Conservation (phyloP, 1,140 invertebrate species). For the Homalodisca vitripennis region DNA sequence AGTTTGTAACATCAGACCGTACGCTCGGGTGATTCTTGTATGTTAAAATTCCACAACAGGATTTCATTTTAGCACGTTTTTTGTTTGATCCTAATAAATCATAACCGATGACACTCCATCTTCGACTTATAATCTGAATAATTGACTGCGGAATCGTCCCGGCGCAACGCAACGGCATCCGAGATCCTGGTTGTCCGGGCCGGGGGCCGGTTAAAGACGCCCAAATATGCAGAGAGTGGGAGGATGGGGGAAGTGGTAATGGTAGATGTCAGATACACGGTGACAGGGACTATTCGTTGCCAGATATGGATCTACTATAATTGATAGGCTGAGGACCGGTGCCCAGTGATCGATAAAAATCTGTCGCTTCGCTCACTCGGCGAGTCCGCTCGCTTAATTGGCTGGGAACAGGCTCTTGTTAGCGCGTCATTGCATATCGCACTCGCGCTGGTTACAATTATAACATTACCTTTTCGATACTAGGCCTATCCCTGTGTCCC, state of each 20-base stretch:
- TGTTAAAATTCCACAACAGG: too few species aligned
- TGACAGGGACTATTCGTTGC: slow-evolving; percentile 16
- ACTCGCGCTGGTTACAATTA: neutral
- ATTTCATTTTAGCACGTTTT: too few species aligned
- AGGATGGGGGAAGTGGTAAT: neutral
- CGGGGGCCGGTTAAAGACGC: too few species aligned
- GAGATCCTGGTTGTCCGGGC: too few species aligned
- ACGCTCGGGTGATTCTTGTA: too few species aligned
- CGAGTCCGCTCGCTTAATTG: slow-evolving; percentile 33
- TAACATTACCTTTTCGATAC: neutral
- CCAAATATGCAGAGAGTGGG: neutral
- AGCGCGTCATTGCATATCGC: slow-evolving; percentile 21
- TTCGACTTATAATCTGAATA: too few species aligned
- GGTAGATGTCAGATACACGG: slow-evolving; percentile 14
- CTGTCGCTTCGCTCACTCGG: slow-evolving; percentile 23
- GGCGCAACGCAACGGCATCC: too few species aligned
- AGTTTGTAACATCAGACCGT: too few species aligned
- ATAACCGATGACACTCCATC: too few species aligned
- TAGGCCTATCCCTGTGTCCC: neutral
- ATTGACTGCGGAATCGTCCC: too few species aligned
- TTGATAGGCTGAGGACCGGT: slow-evolving; percentile 24
- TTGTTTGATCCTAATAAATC: too few species aligned
- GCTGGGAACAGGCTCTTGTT: slow-evolving; percentile 31
- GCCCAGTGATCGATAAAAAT: slow-evolving; percentile 32
- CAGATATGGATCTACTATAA: slow-evolving; percentile 22